Base-by-base conservation (phyloP, 2,113 vertebrate genomes). In the Atherinomorus stipes region DNA sequence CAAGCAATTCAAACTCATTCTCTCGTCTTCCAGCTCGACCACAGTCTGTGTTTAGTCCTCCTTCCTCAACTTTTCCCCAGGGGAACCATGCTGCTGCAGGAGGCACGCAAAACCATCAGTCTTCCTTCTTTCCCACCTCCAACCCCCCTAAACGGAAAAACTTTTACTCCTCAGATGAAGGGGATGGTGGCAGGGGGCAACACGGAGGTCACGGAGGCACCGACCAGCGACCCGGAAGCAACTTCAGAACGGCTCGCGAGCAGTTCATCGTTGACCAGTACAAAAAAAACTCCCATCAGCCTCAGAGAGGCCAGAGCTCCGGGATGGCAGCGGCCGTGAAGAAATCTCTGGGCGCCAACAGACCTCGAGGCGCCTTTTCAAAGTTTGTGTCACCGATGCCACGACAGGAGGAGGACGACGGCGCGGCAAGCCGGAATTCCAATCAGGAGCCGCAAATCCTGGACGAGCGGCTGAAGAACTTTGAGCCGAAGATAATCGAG, bases 401-500 rank as follows among this genome's bases (percentile, higher is more conserved):
- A 0, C 95, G 93, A 47, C 95, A 94, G 62, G 96, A 97, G 0
- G 94, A 88, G 13, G 93, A 93, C 26, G 94, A 87, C 12, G 88
- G 76, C 37, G 0, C 71, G 57, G n/a, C 68, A 2, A 25, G 58
- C 25, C 7, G 85, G 67, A 50, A 59, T 1, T 34, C 7, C n/a
- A 53, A 38, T 50, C 78, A 12, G 76, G 93, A 91, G 11, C 38
- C 6, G 2, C 76, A 83, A 65, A 91, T 93, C 4, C 0, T 91
- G 52, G 96, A 99, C 49, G 97, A 98, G 40, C 92, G 93, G 13
- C 86, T 99, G 59, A 98, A 96, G 80, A 96, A 93, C 84, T 92
- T 99, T 78, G 98, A 99, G 74, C 97, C 98, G 11, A 98, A 96
- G 88, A 99, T 99, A 90, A 80, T 99, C 26, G 96, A 99, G 49